Evolutionary conservation across 92 coral and sea anemone species (phyloP).

Genomic region (Umimayanthus chanpuru): DNA sequence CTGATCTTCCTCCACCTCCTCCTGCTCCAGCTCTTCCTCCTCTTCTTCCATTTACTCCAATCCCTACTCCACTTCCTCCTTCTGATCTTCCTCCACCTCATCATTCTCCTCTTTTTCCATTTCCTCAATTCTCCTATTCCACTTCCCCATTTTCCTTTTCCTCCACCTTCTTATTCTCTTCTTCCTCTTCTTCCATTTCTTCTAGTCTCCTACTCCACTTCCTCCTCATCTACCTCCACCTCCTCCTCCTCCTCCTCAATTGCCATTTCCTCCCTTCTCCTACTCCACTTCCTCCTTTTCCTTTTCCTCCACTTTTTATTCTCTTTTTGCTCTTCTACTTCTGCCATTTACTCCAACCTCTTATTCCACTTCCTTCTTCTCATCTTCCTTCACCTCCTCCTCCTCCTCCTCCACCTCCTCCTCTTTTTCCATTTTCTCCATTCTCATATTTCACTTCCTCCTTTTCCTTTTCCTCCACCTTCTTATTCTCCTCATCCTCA

Average conservation of each 20-base stretch:
- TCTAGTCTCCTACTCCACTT: background rate
- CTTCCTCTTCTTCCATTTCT: background rate
- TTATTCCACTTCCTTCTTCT: background rate
- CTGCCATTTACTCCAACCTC: background rate
- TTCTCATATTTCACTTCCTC: background rate
- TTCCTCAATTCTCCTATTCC: background rate
- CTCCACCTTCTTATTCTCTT: no score
- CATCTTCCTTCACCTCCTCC: no score
- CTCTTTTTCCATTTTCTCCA: no score
- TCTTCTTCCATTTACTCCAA: background rate
- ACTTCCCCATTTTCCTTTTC: no score
- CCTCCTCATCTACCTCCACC: background rate
- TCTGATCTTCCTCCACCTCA: background rate
- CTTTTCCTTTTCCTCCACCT: background rate
- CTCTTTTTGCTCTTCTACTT: background rate
- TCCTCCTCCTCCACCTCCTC: background rate
- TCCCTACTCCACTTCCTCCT: no score
- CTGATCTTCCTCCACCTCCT: background rate
- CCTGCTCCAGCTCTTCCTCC: background rate
- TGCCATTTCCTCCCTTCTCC: background rate
- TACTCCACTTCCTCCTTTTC: background rate
- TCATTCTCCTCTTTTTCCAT: background rate
- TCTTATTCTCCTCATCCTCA: background rate
- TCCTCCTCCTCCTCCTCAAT: background rate
- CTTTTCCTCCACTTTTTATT: no score